Evolutionary conservation across 2,888 invertebrate species (phyloP), one percentile per base, ranked within the genome.

Genomic region (Thelaira solivaga): DNA sequence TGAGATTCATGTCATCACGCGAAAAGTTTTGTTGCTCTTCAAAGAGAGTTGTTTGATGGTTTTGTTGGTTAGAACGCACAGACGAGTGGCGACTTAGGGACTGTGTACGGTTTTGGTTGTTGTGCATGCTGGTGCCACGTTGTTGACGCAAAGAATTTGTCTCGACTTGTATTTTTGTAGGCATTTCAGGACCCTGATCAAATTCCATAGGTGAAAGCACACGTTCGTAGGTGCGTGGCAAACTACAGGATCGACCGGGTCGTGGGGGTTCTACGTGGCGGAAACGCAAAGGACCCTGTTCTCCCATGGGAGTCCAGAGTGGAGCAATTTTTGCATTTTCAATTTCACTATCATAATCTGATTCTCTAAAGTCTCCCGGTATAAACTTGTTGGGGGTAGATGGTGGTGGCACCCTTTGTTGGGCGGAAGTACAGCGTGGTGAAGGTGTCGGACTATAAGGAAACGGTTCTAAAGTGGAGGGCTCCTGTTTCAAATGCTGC

Each of bases 341-440:
- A 4, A 92, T 89, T 82, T 94, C 93, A 84, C 93, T 93, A 82
- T 93, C 93, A 82, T 93, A 93, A 82, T 93, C 93, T 62, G 92
- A 93, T 82, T 93, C 93, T 13, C 91, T 89, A 79, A 92, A 92
- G 75, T 92, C 92, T 10, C 93, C 93, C 5, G 91, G 92, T 18
- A 92, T 86, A 83, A 93, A 93, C 85, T 92, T 93, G 4, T 90
- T 92, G 2, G 93, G 93, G 2, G 90, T 92, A 0, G 92, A 90
- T 45, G 90, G 89, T 2, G 90, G 90, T 31, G 90, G 90, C 18
- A 88, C 85, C 24, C 85, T 85, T 55, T 86, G 85, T 2, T 88
- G 86, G n/a, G 87, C 84, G 0, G 88, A 87, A 4, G 80, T 76
- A 3, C 86, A 85, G n/a, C 82, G 68, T 5, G 85, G 86, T 73